phyloP scores from a whole-genome alignment of 2,113 vertebrate genomes.

The Pangasianodon gigas region DNA sequence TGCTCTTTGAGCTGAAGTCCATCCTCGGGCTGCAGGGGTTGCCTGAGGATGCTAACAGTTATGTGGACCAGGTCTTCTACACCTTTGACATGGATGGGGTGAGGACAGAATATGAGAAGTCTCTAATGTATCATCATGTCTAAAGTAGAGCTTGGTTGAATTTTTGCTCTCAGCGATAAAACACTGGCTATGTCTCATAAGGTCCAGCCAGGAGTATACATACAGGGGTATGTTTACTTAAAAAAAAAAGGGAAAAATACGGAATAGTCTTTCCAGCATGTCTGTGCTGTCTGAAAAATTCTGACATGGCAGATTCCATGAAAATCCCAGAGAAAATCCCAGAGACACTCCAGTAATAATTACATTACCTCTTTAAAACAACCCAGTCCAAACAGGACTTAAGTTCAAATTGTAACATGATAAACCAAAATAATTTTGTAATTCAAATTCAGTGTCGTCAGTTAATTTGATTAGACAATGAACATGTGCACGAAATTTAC shows the following conservation, averaged over 20 bases:
- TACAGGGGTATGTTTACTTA: no score
- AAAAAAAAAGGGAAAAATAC: no score
- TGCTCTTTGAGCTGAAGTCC: slow-evolving; percentile 82
- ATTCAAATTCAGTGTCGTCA: neutral
- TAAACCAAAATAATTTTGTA: neutral
- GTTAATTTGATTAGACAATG: neutral
- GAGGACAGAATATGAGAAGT: slow-evolving; percentile 54
- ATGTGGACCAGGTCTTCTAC: slow-evolving; percentile 80
- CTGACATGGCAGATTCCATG: no score
- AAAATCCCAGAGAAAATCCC: no score
- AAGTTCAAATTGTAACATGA: neutral
- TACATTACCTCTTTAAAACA: neutral
- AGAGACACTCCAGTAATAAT: neutral
- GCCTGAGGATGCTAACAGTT: slow-evolving; percentile 77
- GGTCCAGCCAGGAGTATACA: neutral
- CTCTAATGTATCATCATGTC: neutral
- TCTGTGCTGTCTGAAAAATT: neutral
- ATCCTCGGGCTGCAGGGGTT: slow-evolving; percentile 79
- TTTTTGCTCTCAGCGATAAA: neutral
- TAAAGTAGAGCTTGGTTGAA: neutral
- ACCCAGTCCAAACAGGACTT: neutral
- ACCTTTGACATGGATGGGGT: slow-evolving; percentile 87
- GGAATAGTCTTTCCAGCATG: neutral
- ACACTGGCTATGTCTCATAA: neutral
- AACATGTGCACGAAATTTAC: no score